These are phyloP conservation scores for Calliopum simillimum DNA, from an alignment of 2,888 invertebrate species.

Conservation along the genomic window DNA sequence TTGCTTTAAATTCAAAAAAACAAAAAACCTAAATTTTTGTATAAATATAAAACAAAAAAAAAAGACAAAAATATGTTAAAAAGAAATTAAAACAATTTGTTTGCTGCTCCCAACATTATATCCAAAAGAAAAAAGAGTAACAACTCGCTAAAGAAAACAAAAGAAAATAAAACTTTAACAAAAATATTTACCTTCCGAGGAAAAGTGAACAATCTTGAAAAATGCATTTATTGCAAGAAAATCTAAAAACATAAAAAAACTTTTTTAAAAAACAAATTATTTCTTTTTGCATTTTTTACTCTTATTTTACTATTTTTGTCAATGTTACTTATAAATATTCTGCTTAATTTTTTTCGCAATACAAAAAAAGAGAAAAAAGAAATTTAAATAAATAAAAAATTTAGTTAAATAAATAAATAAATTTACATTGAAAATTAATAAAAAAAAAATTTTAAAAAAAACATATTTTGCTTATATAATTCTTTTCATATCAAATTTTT, in stretches of 20 bases:
- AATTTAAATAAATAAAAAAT: slow-evolving; percentile 37
- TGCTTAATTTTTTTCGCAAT: not conserved
- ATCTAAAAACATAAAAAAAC: no score
- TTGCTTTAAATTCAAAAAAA: no score
- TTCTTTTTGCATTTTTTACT: slow-evolving; percentile 17
- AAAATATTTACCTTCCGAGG: not conserved
- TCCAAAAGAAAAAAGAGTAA: not conserved
- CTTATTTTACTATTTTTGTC: not conserved
- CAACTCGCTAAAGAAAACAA: not conserved
- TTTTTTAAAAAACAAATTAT: no score
- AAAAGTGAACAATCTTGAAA: not conserved
- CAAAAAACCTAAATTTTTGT: not conserved
- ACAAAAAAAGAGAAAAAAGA: slow-evolving; percentile 3
- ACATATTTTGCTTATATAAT: not conserved
- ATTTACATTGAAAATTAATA: not conserved
- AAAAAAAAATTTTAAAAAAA: no score
- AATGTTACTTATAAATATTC: not conserved
- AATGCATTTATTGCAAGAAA: no score
- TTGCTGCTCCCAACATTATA: not conserved
- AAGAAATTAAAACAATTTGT: not conserved
- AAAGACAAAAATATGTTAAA: no score
- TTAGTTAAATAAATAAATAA: slow-evolving; percentile 17
- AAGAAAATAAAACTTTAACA: slow-evolving; percentile 6
- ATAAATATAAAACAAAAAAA: slow-evolving; percentile 5
- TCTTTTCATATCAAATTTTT: not conserved